Evolutionary conservation across 2,797 vertebrate genomes (phyloP), one percentile per base, ranked within the genome.

Genomic region (Ammospiza maritima): DNA sequence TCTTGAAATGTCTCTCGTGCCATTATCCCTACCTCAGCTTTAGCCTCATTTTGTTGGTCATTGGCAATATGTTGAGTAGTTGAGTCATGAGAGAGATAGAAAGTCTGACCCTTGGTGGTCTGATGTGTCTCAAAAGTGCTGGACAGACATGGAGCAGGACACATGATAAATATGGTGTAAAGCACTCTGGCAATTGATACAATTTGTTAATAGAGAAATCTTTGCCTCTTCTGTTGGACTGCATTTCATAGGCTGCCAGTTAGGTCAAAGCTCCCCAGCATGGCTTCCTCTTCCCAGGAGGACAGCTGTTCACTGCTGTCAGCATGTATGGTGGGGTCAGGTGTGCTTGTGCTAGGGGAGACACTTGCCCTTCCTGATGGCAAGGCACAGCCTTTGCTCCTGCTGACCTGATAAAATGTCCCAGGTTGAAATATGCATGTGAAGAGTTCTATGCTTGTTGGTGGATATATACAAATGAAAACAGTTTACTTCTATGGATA

Each of bases 161-260:
- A 23, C 0, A 4, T 0, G 2, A 10, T 9, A 64, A 74, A 50
- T 3, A 9, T 1, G 0, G 0, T 29, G 19, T 27, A 62, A 70
- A 50, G 57, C 19, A 3, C 29, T 64, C 72, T 62, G 62, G 60
- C 22, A 70, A 23, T 5, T 5, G 34, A 20, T 13, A 7, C 0
- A 1, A 30, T 83, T 64, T 75, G 45, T 54, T 40, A 56, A 26
- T 4, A 73, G 29, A 65, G 54, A 72, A 79, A 50, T 12, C 3
- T 16, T 78, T 53, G 36, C 6, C 22, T 82, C 47, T 65, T 54
- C 34, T 34, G 11, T 10, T 14, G n/a, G 16, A 45, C 14, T 32
- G 61, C n/a, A 60, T 45, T 80, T 62, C 36, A 19, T 0, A 76
- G 61, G 19, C 45, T 50, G 47, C 12, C 34, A 73, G 5, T 0